Conservation (phyloP, 1,140 invertebrate genomes). For the Drosophila nasuta region DNA sequence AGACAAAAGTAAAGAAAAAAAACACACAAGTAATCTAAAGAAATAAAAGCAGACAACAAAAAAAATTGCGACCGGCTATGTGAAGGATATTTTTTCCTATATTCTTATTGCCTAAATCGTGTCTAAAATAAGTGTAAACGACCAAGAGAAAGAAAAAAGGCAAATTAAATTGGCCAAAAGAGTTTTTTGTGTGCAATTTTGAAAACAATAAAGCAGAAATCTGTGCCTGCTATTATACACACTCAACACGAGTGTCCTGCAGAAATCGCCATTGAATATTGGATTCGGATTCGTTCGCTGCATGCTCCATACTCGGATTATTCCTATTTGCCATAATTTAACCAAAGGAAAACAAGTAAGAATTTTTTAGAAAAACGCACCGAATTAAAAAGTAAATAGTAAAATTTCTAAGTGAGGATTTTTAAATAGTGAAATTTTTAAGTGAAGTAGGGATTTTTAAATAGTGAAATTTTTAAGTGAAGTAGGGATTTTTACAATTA, state of each 20-base stretch:
- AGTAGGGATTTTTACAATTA: neutral
- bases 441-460: too few relatives aligned
- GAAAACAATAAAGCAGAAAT: conserved; percentile 47
- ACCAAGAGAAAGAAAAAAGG: conserved; percentile 2
- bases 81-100: conserved; percentile 38
- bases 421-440: neutral
- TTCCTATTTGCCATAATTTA: conserved; percentile 52
- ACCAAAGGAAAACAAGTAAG: conserved; percentile 53
- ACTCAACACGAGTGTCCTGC: conserved; percentile 66
- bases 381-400: neutral
- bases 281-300: conserved; percentile 38
- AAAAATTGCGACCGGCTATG: conserved; percentile 38
- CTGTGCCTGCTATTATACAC: conserved; percentile 69
- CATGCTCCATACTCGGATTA: conserved; percentile 49
- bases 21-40: neutral
- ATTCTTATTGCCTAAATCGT: conserved; percentile 36
- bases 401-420: neutral
- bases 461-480: neutral
- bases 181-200: conserved; percentile 34
- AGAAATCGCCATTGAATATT: conserved; percentile 41
- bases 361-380: neutral
- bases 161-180: conserved; percentile 9
- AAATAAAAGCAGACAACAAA: conserved; percentile 3
- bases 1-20: conserved; percentile 18
- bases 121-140: conserved; percentile 24